A percentile compares a stretch with the other conserved stretches of the same genome.
Evolutionary conservation across 2,113 vertebrate species (phyloP).

Genomic region (Podilymbus podiceps): DNA sequence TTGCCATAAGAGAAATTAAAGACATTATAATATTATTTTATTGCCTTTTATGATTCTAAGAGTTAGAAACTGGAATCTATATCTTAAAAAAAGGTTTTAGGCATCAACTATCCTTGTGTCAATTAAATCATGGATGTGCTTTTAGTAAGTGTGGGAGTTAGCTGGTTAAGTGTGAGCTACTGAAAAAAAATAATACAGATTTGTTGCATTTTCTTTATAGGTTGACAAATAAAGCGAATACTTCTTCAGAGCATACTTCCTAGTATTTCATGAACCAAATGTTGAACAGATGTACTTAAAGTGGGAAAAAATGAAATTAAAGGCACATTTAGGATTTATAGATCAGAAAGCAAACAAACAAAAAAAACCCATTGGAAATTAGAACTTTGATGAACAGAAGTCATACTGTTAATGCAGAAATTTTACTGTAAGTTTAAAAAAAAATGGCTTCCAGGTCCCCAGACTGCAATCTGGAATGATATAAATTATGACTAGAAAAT

Average conservation of each 20-base stretch:
- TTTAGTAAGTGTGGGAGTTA: constrained; percentile 20
- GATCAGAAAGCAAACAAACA: constrained; percentile 66
- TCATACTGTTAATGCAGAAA: constrained; percentile 16
- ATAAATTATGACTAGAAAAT: neutral
- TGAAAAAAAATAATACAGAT: neutral
- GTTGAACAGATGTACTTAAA: constrained; percentile 77
- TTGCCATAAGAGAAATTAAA: neutral
- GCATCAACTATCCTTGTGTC: neutral
- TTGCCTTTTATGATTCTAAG: neutral
- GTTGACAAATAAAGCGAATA: constrained; percentile 37
- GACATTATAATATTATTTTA: neutral
- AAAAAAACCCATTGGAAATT: constrained; percentile 59
- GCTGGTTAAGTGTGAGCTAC: neutral
- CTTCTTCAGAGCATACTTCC: constrained; percentile 54
- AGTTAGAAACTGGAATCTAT: neutral
- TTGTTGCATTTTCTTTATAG: constrained; percentile 33
- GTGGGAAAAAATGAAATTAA: constrained; percentile 74
- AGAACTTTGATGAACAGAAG: constrained; percentile 60
- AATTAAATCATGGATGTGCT: neutral
- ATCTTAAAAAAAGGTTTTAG: neutral
- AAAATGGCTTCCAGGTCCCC: neutral
- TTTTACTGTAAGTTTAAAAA: constrained; percentile 23
- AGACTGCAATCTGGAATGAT: neutral
- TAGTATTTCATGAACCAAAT: constrained; percentile 63
- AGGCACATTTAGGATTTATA: constrained; percentile 74